A percentile compares a stretch with the other conserved stretches of the same genome.
Evolutionary conservation across 2,113 vertebrate genomes (phyloP).

Genomic region (Lophotis ruficrista): DNA sequence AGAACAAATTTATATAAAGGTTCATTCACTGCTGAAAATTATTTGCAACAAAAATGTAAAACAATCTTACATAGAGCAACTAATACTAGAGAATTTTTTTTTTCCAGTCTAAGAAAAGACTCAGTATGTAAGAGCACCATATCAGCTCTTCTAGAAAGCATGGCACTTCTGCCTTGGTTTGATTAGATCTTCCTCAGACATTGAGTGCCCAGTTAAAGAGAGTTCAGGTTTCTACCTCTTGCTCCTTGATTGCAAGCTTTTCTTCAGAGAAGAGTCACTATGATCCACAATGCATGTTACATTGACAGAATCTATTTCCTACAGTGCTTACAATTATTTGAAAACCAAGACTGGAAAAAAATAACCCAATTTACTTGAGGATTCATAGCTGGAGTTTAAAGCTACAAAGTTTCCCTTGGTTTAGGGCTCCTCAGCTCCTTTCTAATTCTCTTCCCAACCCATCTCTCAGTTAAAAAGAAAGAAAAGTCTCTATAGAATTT

Average conservation of each 20-base stretch:
- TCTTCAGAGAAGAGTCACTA: not conserved
- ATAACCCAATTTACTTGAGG: not conserved
- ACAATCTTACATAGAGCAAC: not conserved
- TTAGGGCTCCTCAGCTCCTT: not conserved
- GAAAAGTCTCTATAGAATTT: not conserved
- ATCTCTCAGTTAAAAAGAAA: not conserved
- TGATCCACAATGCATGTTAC: not conserved
- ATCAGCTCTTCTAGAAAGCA: not conserved
- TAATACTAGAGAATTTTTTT: not conserved
- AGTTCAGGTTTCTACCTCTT: not conserved
- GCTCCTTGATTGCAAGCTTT: not conserved
- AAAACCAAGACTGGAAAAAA: not conserved
- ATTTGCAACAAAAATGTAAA: not conserved
- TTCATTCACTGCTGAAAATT: not conserved
- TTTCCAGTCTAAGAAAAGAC: not conserved
- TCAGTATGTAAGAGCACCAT: not conserved
- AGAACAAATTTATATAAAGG: not conserved
- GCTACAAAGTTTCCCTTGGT: not conserved
- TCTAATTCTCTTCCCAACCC: not conserved
- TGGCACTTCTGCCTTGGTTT: not conserved
- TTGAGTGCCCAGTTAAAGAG: not conserved
- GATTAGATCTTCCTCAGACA: not conserved
- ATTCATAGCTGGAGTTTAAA: not conserved
- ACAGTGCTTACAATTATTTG: not conserved
- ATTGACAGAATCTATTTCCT: not conserved